Conservation (phyloP, 2,888 invertebrate genomes). For the Cheiracanthium punctorium region DNA sequence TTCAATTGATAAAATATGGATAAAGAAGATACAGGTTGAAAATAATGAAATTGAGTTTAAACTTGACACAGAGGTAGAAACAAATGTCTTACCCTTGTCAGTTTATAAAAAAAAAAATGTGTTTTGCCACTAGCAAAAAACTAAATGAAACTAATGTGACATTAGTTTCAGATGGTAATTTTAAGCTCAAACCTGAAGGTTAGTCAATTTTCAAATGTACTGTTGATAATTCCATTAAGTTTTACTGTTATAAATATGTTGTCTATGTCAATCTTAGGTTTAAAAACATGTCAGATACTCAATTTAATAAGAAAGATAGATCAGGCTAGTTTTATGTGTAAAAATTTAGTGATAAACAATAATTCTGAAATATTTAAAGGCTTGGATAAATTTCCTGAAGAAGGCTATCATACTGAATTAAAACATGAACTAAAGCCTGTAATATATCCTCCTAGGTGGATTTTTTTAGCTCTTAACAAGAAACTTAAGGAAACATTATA, state of each 20-base stretch:
- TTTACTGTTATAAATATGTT: no score
- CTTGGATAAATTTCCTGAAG: slow-evolving; percentile 16
- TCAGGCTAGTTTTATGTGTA: no score
- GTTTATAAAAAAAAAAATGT: neutral
- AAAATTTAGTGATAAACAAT: neutral
- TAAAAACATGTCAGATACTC: no score
- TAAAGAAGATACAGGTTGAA: neutral
- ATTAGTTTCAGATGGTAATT: slow-evolving; percentile 33
- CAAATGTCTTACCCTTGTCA: neutral
- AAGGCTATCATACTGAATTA: slow-evolving; percentile 10
- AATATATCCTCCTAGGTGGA: slow-evolving; percentile 11
- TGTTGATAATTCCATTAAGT: neutral
- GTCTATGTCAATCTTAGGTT: no score
- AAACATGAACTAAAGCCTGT: slow-evolving; percentile 6
- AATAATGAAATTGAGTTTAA: neutral
- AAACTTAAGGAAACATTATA: neutral
- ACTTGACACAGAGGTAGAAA: neutral
- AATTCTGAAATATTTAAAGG: slow-evolving; percentile 21
- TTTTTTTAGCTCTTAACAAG: no score
- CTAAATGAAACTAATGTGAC: neutral
- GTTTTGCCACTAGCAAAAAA: no score
- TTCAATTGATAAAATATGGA: neutral
- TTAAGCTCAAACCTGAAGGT: slow-evolving; percentile 17
- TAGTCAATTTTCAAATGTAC: neutral
- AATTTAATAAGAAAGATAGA: no score